phyloP scores from a whole-genome alignment of 1,140 invertebrate species.

The Drosophila carrolli region DNA sequence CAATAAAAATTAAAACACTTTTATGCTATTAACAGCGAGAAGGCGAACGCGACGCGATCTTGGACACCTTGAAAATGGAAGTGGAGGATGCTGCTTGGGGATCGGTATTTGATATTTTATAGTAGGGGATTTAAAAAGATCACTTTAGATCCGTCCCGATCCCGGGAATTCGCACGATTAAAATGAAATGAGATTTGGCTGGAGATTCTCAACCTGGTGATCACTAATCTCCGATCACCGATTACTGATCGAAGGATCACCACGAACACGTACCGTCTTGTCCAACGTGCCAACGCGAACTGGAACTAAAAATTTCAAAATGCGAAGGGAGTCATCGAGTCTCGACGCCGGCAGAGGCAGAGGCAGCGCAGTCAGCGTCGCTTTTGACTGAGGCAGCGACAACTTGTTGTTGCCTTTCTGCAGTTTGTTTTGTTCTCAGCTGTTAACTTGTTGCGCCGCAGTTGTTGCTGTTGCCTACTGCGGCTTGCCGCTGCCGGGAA shows the following conservation, averaged over 20 bases:
- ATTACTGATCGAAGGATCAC: neutral
- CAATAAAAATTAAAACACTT: constrained; percentile 82
- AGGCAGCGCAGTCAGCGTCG: constrained; percentile 2
- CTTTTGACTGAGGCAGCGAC: constrained; percentile 22
- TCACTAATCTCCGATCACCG: neutral
- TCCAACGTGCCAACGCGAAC: constrained; percentile 78
- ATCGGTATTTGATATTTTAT: constrained; percentile 10
- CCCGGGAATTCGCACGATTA: constrained; percentile 32
- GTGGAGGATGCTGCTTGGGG: constrained; percentile 34
- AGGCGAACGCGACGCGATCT: constrained; percentile 57
- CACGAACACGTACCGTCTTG: constrained; percentile 55
- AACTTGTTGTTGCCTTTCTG: constrained; percentile 53
- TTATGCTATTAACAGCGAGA: constrained; percentile 76
- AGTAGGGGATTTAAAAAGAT: constrained; percentile 42
- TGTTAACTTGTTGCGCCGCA: constrained; percentile 56
- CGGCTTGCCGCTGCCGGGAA: constrained; percentile 46
- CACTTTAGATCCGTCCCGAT: constrained; percentile 51
- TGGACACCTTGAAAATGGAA: constrained; percentile 48
- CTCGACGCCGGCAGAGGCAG: constrained; percentile 22
- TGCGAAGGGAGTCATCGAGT: constrained; percentile 51
- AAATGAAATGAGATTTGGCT: constrained; percentile 7
- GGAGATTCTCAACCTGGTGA: constrained; percentile 8
- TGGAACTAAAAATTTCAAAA: constrained; percentile 62
- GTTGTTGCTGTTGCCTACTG: too few relatives aligned
- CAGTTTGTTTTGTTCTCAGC: constrained; percentile 82